phyloP scores from a whole-genome alignment of 2,888 invertebrate genomes.

The Anodontia alba region DNA sequence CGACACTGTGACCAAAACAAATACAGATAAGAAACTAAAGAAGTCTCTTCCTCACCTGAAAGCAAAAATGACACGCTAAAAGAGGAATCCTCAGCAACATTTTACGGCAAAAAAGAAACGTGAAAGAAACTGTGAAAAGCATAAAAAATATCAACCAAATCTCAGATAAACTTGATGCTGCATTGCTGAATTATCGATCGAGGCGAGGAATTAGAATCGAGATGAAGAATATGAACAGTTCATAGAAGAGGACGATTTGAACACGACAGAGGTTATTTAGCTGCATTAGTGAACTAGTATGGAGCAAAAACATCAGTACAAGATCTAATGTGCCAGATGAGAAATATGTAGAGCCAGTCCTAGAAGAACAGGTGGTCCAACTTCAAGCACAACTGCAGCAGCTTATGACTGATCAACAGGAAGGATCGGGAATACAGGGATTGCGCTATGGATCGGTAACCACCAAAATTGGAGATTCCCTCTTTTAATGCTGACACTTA shows the following conservation, averaged over 20 bases:
- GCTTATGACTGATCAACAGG: neutral
- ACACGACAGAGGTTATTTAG: neutral
- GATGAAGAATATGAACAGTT: slow-evolving; percentile 10
- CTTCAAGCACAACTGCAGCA: neutral
- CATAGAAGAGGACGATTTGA: neutral
- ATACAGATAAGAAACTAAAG: neutral
- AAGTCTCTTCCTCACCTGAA: neutral
- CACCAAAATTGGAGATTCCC: neutral
- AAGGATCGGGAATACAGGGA: neutral
- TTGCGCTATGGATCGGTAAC: neutral
- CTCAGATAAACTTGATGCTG: neutral
- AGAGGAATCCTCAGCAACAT: neutral
- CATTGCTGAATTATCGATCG: neutral
- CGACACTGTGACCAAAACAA: too few species aligned
- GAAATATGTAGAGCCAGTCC: neutral
- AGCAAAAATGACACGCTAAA: neutral
- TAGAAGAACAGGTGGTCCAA: slow-evolving; percentile 12
- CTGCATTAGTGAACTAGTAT: neutral
- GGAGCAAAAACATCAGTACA: neutral
- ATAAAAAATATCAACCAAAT: neutral
- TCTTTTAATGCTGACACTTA: neutral
- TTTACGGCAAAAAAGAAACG: neutral
- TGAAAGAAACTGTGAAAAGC: neutral
- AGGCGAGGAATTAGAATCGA: neutral
- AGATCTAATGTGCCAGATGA: neutral